A percentile compares a stretch with the other conserved stretches of the same genome.
These are phyloP conservation scores for Drosophila sp. DNA, from an alignment of 1,140 invertebrate species.

Conservation along the genomic window DNA sequence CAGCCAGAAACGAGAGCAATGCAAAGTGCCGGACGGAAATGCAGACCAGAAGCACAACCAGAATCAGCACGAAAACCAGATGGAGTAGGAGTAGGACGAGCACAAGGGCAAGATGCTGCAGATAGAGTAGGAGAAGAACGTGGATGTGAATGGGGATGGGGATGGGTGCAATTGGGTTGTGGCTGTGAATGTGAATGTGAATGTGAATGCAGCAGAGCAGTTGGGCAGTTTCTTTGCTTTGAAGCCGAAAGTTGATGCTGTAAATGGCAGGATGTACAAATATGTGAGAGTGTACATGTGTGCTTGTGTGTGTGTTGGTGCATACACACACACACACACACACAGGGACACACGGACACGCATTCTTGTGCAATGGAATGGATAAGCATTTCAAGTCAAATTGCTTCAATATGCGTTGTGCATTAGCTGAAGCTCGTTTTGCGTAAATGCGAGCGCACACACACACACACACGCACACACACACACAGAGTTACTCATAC, in stretches of 20 bases:
- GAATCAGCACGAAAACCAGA: neutral
- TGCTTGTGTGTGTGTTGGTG: neutral
- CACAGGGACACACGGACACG: constrained; percentile 9
- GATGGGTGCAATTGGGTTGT: no score
- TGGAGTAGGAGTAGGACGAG: neutral
- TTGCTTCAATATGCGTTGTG: constrained; percentile 78
- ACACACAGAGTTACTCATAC: constrained; percentile 13
- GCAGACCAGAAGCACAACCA: constrained; percentile 50
- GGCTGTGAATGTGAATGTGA: no score
- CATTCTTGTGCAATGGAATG: constrained; percentile 59
- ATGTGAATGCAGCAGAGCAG: neutral
- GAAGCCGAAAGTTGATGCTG: constrained; percentile 59
- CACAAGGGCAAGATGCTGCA: neutral
- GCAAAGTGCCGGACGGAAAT: constrained; percentile 74
- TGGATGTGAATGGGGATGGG: neutral
- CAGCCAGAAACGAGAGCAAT: constrained; percentile 38
- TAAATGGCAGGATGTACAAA: constrained; percentile 50
- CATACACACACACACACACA: constrained; percentile 20
- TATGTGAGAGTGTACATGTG: constrained; percentile 15
- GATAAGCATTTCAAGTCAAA: constrained; percentile 72
- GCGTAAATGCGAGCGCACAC: constrained; percentile 69
- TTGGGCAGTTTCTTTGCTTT: constrained; percentile 58
- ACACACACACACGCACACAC: constrained; percentile 3
- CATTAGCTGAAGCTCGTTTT: constrained; percentile 75
- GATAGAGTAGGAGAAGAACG: neutral